A percentile compares a stretch with the other conserved stretches of the same genome.
These are phyloP conservation scores for Drosophila fuyamai DNA, from an alignment of 1,140 invertebrate species.

Conservation along the genomic window DNA sequence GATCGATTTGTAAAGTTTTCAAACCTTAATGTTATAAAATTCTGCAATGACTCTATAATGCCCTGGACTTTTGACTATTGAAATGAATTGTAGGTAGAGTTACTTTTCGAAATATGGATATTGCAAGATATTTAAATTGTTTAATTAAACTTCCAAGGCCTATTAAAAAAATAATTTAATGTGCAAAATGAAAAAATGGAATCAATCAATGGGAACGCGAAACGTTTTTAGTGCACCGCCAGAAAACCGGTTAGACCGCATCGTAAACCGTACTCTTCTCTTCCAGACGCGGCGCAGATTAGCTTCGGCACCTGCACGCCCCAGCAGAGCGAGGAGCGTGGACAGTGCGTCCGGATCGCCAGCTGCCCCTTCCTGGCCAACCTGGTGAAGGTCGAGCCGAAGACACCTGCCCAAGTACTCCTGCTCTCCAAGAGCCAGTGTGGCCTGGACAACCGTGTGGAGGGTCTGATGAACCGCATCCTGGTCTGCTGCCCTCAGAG, in stretches of 20 bases:
- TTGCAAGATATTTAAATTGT: too few relatives aligned
- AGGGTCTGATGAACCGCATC: constrained; percentile 46
- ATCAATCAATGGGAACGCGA: not conserved
- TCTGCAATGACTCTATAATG: too few relatives aligned
- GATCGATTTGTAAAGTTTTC: not conserved
- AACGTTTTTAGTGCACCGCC: not conserved
- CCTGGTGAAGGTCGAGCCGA: constrained; percentile 43
- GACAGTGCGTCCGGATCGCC: constrained; percentile 82
- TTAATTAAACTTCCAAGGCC: too few relatives aligned
- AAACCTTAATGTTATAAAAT: not conserved
- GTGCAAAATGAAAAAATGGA: not conserved
- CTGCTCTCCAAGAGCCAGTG: constrained; percentile 66
- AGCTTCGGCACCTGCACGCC: constrained; percentile 76
- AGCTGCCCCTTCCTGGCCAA: constrained; percentile 80
- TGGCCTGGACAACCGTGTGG: constrained; percentile 61
- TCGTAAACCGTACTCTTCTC: constrained; percentile 11
- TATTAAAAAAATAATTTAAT: not conserved
- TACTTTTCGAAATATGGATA: too few relatives aligned
- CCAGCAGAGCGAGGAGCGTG: constrained; percentile 71
- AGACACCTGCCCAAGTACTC: constrained; percentile 22
- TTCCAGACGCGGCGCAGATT: constrained; percentile 44
- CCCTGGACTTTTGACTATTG: too few relatives aligned
- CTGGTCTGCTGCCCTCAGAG: constrained; percentile 64
- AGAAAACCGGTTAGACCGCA: constrained; percentile 49
- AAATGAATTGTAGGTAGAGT: too few relatives aligned